Evolutionary conservation across 2,888 invertebrate genomes (phyloP).

Genomic region (Branchipolynoe longqiensis): DNA sequence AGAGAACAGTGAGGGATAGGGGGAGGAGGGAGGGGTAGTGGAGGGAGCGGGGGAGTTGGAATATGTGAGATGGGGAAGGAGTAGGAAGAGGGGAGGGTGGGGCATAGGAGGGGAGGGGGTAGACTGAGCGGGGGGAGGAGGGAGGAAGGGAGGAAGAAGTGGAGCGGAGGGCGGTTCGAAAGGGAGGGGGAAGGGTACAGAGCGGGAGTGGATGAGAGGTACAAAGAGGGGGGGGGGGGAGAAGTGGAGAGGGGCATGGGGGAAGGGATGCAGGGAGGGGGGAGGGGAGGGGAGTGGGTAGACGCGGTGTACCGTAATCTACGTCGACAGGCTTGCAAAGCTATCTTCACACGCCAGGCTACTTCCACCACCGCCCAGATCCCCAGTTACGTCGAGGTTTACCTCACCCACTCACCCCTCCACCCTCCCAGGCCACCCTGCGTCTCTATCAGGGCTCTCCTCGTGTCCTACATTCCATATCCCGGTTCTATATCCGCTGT

Average conservation of each 20-base stretch:
- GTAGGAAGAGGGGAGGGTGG: not conserved
- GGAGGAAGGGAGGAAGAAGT: not conserved
- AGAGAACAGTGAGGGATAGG: not conserved
- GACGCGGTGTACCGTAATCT: not conserved
- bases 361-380: too few species aligned
- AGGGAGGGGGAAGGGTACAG: too few species aligned
- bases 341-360: conserved; percentile 19
- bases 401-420: too few species aligned
- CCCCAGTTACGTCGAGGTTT: too few species aligned
- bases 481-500: too few species aligned
- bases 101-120: not conserved
- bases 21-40: not conserved
- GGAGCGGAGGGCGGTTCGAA: not conserved
- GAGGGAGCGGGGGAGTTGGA: not conserved
- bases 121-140: not conserved
- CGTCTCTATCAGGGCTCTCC: too few species aligned
- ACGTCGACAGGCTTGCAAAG: not conserved
- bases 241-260: not conserved
- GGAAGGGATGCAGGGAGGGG: not conserved
- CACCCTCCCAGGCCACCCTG: not conserved
- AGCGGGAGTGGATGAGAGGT: not conserved
- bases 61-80: not conserved
- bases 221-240: not conserved
- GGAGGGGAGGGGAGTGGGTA: not conserved
- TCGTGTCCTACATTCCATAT: too few species aligned